Conservation (phyloP, 2,888 invertebrate species). For the Criorhina ranunculi region DNA sequence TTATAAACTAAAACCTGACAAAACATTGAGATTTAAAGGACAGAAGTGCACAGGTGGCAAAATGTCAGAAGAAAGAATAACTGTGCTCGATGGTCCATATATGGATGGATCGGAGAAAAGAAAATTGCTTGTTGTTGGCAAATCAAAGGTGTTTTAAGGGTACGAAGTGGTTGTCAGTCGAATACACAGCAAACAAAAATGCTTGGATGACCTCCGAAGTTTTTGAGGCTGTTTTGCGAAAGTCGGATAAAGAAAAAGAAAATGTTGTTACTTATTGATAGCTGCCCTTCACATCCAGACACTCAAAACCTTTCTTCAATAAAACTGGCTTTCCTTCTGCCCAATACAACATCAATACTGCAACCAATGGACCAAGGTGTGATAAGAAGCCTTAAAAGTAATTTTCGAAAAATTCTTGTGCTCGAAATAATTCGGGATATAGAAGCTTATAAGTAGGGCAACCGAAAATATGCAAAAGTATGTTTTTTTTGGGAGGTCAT, state of each 20-base stretch:
- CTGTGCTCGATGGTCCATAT: not conserved
- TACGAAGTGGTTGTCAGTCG: not conserved
- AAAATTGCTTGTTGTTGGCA: conserved; percentile 3
- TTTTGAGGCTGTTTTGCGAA: not conserved
- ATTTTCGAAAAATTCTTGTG: conserved; percentile 2
- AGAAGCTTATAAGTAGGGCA: too few species aligned
- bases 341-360: conserved; percentile 4
- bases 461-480: too few species aligned
- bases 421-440: not conserved
- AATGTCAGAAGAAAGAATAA: conserved; percentile 3
- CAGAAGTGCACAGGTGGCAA: conserved; percentile 5
- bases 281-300: conserved; percentile 9
- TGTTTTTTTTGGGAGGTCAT: too few species aligned
- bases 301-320: conserved; percentile 3
- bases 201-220: not conserved
- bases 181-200: not conserved
- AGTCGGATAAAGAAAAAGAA: conserved; percentile 1
- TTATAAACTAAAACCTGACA: not conserved
- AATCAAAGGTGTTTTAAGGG: conserved; percentile 1
- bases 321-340: conserved; percentile 3
- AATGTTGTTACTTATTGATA: conserved; percentile 6
- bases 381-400: conserved; percentile 2
- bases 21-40: not conserved
- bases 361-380: conserved; percentile 2
- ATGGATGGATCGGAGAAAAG: conserved; percentile 6